Percentiles rank a stretch among this genome's conserved stretches.
phyloP scores from a whole-genome alignment of 2,797 vertebrate genomes.

The Astyanax mexicanus region DNA sequence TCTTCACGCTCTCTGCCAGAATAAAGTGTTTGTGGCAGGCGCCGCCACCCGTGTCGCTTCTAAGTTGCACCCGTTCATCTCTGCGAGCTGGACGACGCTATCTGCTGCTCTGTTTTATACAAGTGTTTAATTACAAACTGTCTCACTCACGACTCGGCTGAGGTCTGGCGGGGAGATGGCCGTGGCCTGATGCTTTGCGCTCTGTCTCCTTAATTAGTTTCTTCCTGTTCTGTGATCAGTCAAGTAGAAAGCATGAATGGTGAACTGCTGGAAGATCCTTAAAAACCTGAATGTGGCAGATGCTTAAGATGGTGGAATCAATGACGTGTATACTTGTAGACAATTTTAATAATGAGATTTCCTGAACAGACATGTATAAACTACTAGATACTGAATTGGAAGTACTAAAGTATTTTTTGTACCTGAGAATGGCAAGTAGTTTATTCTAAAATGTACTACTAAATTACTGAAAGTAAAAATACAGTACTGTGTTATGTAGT shows the following conservation, averaged over 20 bases:
- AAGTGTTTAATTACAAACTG: conserved; percentile 26
- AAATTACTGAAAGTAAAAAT: too few relatives aligned
- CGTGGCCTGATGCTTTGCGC: conserved; percentile 20
- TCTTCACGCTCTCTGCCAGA: not conserved
- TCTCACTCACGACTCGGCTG: not conserved
- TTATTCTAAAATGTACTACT: too few relatives aligned
- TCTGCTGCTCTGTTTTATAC: not conserved
- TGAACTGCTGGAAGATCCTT: not conserved
- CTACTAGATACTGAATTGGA: too few relatives aligned
- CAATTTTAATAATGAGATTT: too few relatives aligned
- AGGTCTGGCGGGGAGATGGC: not conserved
- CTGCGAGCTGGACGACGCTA: not conserved
- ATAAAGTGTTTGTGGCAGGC: conserved; percentile 9
- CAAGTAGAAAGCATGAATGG: not conserved
- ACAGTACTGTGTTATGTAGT: too few relatives aligned
- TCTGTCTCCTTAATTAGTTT: conserved; percentile 29
- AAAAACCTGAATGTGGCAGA: not conserved
- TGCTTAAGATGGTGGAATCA: not conserved
- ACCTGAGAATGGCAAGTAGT: too few relatives aligned
- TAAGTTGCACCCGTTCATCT: not conserved
- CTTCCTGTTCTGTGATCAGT: conserved; percentile 4
- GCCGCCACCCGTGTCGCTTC: not conserved
- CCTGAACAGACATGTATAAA: too few relatives aligned
- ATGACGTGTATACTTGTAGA: too few relatives aligned
- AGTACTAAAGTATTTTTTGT: too few relatives aligned